A percentile compares a stretch with the other conserved stretches of the same genome.
These are phyloP conservation scores for Coracias cyanogaster DNA, from an alignment of 2,797 vertebrate species.

Conservation along the genomic window DNA sequence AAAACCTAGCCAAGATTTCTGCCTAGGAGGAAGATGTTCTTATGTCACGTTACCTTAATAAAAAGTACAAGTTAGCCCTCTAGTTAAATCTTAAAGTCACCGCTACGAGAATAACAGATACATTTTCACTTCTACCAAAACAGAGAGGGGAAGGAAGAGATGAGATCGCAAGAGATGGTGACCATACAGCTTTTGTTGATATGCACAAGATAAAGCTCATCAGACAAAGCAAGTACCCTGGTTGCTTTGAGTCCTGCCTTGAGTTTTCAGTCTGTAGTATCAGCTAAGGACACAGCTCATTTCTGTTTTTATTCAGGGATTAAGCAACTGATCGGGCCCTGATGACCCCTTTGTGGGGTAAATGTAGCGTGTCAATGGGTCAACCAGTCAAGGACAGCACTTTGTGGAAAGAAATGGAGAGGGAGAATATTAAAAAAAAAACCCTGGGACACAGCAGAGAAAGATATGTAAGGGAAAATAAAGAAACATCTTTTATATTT, in stretches of 20 bases:
- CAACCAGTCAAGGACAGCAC: not conserved
- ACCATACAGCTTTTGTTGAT: not conserved
- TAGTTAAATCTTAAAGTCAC: constrained; percentile 1
- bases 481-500: not conserved
- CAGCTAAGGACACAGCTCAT: not conserved
- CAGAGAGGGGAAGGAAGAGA: not conserved
- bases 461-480: not conserved
- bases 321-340: not conserved
- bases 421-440: not conserved
- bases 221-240: not conserved
- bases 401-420: not conserved
- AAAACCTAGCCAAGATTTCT: constrained; percentile 12
- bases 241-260: not conserved
- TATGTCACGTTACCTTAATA: not conserved
- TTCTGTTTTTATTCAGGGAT: not conserved
- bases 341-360: not conserved
- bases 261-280: not conserved
- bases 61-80: constrained; percentile 24
- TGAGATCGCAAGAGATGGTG: not conserved
- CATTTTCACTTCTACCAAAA: constrained; percentile 14
- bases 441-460: not conserved
- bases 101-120: not conserved
- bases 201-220: not conserved
- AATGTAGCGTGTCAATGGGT: not conserved
- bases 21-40: not conserved